Evolutionary conservation across 2,113 vertebrate genomes (phyloP), one percentile per base, ranked within the genome.

Genomic region (Terrapene triunguis): DNA sequence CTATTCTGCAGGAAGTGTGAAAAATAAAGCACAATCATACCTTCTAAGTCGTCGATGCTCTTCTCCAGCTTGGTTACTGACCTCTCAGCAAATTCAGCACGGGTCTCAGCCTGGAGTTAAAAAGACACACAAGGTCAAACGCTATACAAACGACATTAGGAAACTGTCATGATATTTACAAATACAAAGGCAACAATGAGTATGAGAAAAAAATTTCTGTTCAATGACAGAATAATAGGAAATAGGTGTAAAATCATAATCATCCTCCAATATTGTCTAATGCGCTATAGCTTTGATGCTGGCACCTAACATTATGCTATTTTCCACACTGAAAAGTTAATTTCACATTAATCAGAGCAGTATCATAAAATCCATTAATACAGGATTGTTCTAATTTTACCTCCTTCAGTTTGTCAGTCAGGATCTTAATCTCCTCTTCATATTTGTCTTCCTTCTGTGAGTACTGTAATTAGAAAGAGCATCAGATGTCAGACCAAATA

Each of bases 351-450:
- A 69, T 32, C 38, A 5, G 88, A 91, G n/a, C 3, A 53, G n/a
- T 53, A 74, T 2, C 69, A 3, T 16, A 90, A 89, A 11, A 79
- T 24, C 9, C 0, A 0, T 48, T 65, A 47, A 38, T 88, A 72
- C 89, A 79, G 38, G 94, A 80, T 9, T 65, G 55, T 35, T 87
- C 47, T 44, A 35, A 57, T 57, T 97, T 98, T 98, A 99, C 99
- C 99, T 99, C 99, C 98, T 99, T 99, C 99, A 99, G 99, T 98
- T 99, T 99, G 99, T 99, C 99, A 92, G 99, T 99, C 93, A 99
- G 99, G 96, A 99, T 98, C 98, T 99, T 99, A 98, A 99, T 99
- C 98, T 99, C 99, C 95, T 99, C 99, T 97, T 99, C 99, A 55
- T 99, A 99, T 95, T 99, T 99, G 98, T 99, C 99, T 97, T 99